Base-by-base conservation (phyloP, 1,140 invertebrate genomes). In the Helicoverpa armigera region DNA sequence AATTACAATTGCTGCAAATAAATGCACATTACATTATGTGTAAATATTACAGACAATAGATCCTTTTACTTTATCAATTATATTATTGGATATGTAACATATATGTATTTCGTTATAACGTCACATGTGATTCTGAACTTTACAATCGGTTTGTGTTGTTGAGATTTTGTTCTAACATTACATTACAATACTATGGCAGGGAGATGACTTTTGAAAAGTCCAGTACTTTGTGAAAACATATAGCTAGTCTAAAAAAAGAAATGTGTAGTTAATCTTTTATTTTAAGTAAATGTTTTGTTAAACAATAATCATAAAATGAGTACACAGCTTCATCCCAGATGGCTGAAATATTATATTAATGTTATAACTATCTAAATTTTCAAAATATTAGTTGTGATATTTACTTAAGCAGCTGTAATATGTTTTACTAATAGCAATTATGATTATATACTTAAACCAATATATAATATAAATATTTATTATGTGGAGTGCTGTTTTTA, bases 321-420 rank as follows among this genome's bases (percentile, higher is more conserved):
- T 58, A 18, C 9, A 58, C 14, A 31, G 14, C 31, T 65, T 65
- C 35, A 43, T 31, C 43, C 16, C 35, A 65, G 16, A 48, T n/a
- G 16, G 35, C 10, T 16, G 43, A 18, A 58, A 18, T 67, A 31
- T 31, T 18, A n/a, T 18, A 18, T 7, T 18, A 18, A 63, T 1
- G 18, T 67, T 14, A 18, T 43, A 48, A 43, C 7, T n/a, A 67
- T n/a, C 56, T 18, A 58, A 58, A 18, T 18, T 58, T 58, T 10
- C 48, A 16, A 12, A 29, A 31, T 73, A 31, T 73, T 31, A n/a
- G 29, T 73, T 73, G 69, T 73, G 69, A 73, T 73, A 73, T 56
- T 73, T 54, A 29, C 56, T 16, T 67, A 67, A 50, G 63, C 35
- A 48, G 16, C 43, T 67, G 63, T 43, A 50, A 10, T 18, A 11